Evolutionary conservation across 2,888 invertebrate species (phyloP).

Genomic region (Eupithecia vulgata): DNA sequence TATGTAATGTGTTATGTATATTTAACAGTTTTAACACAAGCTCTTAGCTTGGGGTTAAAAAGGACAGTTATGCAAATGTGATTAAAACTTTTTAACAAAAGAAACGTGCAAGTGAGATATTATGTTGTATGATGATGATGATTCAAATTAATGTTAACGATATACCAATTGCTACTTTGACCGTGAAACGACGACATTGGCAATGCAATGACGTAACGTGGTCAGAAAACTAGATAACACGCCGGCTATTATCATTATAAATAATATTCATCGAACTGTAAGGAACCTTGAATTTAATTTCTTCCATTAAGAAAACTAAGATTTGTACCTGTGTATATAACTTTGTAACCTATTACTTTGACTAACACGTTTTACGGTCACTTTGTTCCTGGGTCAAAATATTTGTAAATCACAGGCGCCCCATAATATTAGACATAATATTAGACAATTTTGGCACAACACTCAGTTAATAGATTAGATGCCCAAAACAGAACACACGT

Average conservation of each 20-base stretch:
- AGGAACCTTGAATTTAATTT: neutral
- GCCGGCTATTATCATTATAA: too few species aligned
- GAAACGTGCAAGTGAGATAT: constrained; percentile 2
- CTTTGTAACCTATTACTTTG: neutral
- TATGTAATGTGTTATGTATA: too few species aligned
- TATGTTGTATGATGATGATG: constrained; percentile 2
- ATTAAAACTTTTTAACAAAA: constrained; percentile 10
- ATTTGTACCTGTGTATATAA: neutral
- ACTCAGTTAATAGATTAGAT: neutral
- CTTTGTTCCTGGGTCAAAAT: neutral
- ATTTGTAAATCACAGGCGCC: constrained; percentile 1
- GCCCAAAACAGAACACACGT: neutral
- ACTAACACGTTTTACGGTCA: neutral
- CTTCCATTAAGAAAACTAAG: neutral
- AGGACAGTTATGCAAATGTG: neutral
- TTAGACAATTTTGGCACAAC: neutral
- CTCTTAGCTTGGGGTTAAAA: too few species aligned
- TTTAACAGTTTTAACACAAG: too few species aligned
- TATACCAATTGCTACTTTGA: constrained; percentile 45
- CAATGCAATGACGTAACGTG: constrained; percentile 52
- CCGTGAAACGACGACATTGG: constrained; percentile 63
- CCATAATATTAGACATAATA: too few species aligned
- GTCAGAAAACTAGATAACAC: constrained; percentile 38
- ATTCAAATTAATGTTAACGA: constrained; percentile 17
- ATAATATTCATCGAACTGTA: too few species aligned